Conservation (phyloP, 2,113 vertebrate species). For the Alexandromys fortis region DNA sequence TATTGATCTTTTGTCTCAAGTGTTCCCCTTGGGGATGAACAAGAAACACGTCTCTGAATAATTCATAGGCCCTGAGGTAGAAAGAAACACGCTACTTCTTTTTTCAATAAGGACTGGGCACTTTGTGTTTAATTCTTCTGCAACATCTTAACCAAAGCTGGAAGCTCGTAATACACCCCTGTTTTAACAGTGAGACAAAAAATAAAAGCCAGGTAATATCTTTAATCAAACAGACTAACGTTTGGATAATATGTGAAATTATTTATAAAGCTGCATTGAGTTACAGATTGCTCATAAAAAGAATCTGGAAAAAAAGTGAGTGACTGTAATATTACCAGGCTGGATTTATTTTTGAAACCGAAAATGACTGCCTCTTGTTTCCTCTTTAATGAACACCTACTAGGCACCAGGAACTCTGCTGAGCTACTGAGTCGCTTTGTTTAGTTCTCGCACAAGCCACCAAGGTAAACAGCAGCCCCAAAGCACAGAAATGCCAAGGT, state of each 20-base stretch:
- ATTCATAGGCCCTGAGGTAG: conserved; percentile 78
- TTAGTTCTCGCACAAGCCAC: not conserved
- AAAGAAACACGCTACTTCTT: conserved; percentile 75
- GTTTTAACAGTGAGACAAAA: conserved; percentile 47
- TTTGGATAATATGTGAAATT: conserved; percentile 46
- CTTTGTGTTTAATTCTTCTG: conserved; percentile 34
- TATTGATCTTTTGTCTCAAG: conserved; percentile 83
- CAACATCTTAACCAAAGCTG: not conserved
- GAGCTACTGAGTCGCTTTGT: not conserved
- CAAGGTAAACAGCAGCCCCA: not conserved
- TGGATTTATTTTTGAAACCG: conserved; percentile 43
- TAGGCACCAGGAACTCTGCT: not conserved
- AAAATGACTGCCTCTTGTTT: not conserved
- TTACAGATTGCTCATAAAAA: not conserved
- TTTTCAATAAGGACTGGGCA: conserved; percentile 70
- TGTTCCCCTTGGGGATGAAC: conserved; percentile 80
- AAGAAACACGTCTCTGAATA: conserved; percentile 83
- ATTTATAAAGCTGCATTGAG: conserved; percentile 52
- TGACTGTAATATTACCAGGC: not conserved
- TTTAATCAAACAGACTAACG: conserved; percentile 53
- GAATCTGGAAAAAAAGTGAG: not conserved
- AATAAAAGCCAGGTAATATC: conserved; percentile 49
- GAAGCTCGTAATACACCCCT: conserved; percentile 43
- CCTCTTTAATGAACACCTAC: not conserved
- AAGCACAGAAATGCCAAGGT: not conserved